Percentiles rank a stretch among this genome's conserved stretches.
phyloP scores from a whole-genome alignment of 2,888 invertebrate genomes.

The Incurvaria masculella region DNA sequence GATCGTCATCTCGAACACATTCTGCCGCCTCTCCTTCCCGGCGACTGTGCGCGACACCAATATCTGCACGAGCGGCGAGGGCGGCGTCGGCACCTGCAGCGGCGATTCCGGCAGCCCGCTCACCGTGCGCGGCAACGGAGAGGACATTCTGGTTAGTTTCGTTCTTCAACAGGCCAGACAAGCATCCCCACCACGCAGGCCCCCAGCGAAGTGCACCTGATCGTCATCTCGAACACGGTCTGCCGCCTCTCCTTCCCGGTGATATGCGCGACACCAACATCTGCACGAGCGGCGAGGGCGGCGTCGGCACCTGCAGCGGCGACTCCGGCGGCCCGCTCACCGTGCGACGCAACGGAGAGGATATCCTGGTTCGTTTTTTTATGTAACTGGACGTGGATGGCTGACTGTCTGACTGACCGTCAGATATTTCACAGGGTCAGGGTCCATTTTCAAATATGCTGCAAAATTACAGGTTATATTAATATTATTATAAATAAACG shows the following conservation, averaged over 20 bases:
- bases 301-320: slow-evolving; percentile 23
- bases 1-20: slow-evolving; percentile 25
- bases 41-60: slow-evolving; percentile 22
- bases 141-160: slow-evolving; percentile 25
- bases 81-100: slow-evolving; percentile 26
- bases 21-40: slow-evolving; percentile 21
- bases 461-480: no score
- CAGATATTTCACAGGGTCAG: no score
- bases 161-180: no score
- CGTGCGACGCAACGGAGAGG: slow-evolving; percentile 6
- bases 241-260: no score
- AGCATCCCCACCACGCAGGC: no score
- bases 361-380: slow-evolving; percentile 12
- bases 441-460: no score
- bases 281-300: slow-evolving; percentile 19
- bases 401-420: no score
- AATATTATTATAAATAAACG: no score
- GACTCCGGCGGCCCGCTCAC: slow-evolving; percentile 27
- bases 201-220: no score
- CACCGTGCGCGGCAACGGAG: slow-evolving; percentile 17
- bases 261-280: slow-evolving; percentile 9
- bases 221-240: no score
- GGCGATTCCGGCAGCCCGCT: slow-evolving; percentile 39
- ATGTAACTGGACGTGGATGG: no score
- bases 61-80: slow-evolving; percentile 31